Evolutionary conservation across 2,888 invertebrate species (phyloP).

Genomic region (Azorinus chamasolen): DNA sequence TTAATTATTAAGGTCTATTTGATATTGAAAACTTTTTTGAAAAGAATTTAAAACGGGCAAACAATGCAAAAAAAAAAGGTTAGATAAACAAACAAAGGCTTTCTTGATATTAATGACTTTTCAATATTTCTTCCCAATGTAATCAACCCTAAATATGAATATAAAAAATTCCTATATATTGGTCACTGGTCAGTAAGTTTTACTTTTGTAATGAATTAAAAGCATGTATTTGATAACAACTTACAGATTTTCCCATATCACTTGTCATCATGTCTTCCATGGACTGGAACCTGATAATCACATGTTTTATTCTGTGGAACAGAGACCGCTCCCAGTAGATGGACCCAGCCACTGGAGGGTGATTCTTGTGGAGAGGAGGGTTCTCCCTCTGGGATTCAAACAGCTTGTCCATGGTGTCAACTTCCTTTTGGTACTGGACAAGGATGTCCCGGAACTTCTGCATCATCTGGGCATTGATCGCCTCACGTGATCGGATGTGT

Average conservation of each 20-base stretch:
- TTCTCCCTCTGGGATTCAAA: constrained; percentile 85
- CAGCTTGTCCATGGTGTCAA: constrained; percentile 88
- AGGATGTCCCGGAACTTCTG: constrained; percentile 95
- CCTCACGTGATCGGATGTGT: constrained; percentile 91
- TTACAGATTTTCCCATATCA: constrained; percentile 89
- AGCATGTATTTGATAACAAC: constrained; percentile 6
- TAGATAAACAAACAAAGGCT: too few species aligned
- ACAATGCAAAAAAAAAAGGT: too few species aligned
- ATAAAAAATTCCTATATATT: too few species aligned
- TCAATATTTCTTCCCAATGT: too few species aligned
- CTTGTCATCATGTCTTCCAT: constrained; percentile 92
- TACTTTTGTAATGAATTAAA: too few species aligned
- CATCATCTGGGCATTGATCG: constrained; percentile 91
- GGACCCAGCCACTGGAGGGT: constrained; percentile 93
- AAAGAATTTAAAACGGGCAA: too few species aligned
- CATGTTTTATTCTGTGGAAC: constrained; percentile 92
- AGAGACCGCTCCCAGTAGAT: constrained; percentile 95
- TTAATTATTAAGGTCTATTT: too few species aligned
- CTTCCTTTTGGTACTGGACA: constrained; percentile 94
- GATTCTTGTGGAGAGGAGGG: constrained; percentile 92
- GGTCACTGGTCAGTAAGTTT: too few species aligned
- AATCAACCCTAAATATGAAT: too few species aligned
- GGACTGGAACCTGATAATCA: constrained; percentile 93
- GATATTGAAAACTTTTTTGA: too few species aligned
- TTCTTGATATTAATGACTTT: too few species aligned